Evolutionary conservation across 2,113 vertebrate species (phyloP).

Genomic region (Mesembrinibis cayennensis): DNA sequence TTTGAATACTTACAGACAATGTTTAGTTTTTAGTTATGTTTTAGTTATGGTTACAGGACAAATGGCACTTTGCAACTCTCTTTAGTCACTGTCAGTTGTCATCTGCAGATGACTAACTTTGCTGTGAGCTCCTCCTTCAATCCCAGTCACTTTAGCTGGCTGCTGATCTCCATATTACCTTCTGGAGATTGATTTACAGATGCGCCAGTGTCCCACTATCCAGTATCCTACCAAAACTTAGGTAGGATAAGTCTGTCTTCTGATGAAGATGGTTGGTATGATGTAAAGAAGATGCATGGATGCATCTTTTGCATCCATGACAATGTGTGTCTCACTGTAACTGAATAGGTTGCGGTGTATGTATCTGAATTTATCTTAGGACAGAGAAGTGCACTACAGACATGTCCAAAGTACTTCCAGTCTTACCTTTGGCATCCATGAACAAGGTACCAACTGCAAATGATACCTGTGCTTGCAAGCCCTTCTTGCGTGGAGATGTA

Average conservation of each 20-base stretch:
- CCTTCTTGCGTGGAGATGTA: background rate
- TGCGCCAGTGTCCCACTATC: rapidly evolving
- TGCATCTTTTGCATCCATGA: background rate
- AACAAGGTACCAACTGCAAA: background rate
- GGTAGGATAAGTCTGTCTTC: background rate
- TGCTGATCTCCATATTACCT: background rate
- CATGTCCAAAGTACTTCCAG: background rate
- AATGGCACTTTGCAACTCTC: background rate
- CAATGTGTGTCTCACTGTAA: background rate
- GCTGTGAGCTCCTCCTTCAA: background rate
- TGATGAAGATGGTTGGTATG: background rate
- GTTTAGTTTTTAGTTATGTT: background rate
- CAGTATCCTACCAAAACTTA: background rate
- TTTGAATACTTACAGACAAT: background rate
- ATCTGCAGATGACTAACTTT: background rate
- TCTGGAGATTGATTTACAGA: background rate
- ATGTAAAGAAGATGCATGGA: rapidly evolving
- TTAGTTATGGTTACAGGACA: background rate
- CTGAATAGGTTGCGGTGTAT: background rate
- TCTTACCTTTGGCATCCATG: background rate
- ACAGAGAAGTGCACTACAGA: background rate
- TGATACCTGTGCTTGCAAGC: background rate
- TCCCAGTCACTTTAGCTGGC: background rate
- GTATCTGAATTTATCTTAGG: background rate
- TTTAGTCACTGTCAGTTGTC: background rate